Conservation (phyloP, 2,888 invertebrate species). For the Sesia bembeciformis region DNA sequence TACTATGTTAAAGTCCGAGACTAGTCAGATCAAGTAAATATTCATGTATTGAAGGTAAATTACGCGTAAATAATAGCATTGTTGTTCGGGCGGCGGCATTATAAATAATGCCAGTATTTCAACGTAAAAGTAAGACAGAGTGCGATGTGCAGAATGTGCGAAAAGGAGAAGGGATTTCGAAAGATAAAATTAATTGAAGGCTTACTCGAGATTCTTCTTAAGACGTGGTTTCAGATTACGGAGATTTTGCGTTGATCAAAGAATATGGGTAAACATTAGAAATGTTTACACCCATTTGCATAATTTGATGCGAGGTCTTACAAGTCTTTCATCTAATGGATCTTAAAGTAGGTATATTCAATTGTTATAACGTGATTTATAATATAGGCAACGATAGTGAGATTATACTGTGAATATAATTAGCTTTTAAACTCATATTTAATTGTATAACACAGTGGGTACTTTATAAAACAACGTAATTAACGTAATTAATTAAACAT, state of each 20-base stretch:
- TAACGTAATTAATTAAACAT: too few relatives aligned
- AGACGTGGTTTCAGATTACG: constrained; percentile 5
- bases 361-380: too few relatives aligned
- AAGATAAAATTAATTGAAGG: constrained; percentile 20
- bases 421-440: too few relatives aligned
- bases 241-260: background rate
- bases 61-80: constrained; percentile 4
- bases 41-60: constrained; percentile 7
- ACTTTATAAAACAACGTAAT: too few relatives aligned
- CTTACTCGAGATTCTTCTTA: constrained; percentile 9
- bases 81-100: constrained; percentile 7
- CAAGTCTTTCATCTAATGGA: too few relatives aligned
- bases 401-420: too few relatives aligned
- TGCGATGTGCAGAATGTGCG: constrained; percentile 5
- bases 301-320: too few relatives aligned
- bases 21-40: constrained; percentile 34
- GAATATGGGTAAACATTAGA: too few relatives aligned
- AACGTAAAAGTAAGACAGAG: constrained; percentile 4
- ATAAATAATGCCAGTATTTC: constrained; percentile 9
- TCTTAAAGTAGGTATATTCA: too few relatives aligned
- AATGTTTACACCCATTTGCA: too few relatives aligned
- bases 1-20: constrained; percentile 19
- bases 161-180: constrained; percentile 8
- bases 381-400: too few relatives aligned
- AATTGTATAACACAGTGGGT: too few relatives aligned